Base-by-base conservation (phyloP, 2,797 vertebrate species). In the Molothrus ater region DNA sequence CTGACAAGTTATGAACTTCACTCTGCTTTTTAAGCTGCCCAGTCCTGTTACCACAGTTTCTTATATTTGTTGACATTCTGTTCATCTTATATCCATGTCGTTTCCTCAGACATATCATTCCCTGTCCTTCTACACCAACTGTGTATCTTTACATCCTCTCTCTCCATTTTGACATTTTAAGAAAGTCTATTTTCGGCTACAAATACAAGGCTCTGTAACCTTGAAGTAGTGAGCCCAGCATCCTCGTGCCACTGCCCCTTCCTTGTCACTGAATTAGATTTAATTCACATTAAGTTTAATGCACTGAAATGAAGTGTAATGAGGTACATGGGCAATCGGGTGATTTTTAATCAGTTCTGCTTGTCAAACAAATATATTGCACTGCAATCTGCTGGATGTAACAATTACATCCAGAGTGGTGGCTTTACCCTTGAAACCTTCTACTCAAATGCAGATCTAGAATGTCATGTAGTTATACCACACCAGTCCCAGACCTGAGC, bases 331-430 rank as follows among this genome's bases (percentile, higher is more conserved):
- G 81, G 69, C 74, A 95, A 89, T 93, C 16, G 74, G 86, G 79
- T 93, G n/a, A 51, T 88, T 96, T 96, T 97, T 95, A 96, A 96
- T 97, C 96, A 69, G 76, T 79, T 88, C 74, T 88, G 91, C 90
- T 96, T 92, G 89, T 93, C 84, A 92, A 92, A 68, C 16, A 92
- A 97, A 86, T 94, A 74, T 71, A 95, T 87, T 86, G 76, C 66
- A 78, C 47, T 68, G 70, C 36, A 96, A 86, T 94, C 86, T 94
- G 95, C 64, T 13, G 26, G 84, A 94, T 78, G 59, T 80, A 87
- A 66, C 71, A 90, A 89, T 95, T 95, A 90, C 75, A 91, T 64
- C 40, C 57, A 68, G 73, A 94, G 54, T 66, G 45, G 42, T 2
- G 31, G 17, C 36, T 94, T 86, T 74, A 86, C 34, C 42, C 51